A percentile compares a stretch with the other conserved stretches of the same genome.
Conservation (phyloP, 2,113 vertebrate species). For the Cervus canadensis region DNA sequence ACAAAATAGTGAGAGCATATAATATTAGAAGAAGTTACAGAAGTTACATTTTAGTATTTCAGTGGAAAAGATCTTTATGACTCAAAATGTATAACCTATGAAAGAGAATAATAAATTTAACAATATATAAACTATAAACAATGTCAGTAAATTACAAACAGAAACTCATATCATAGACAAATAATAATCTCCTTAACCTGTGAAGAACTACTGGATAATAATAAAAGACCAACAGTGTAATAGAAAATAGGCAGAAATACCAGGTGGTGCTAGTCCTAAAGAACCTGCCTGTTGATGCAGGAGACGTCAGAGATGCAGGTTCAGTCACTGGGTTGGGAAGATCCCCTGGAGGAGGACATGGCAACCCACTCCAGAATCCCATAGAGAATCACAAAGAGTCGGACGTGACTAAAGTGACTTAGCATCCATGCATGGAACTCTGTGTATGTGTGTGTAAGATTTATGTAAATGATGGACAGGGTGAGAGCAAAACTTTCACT, state of each 20-base stretch:
- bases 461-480: background rate
- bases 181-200: background rate
- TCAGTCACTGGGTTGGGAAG: background rate
- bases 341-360: background rate
- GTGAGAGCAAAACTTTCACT: background rate
- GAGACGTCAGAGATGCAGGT: background rate
- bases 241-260: background rate
- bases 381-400: background rate
- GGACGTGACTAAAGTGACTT: background rate
- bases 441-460: background rate
- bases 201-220: conserved; percentile 17
- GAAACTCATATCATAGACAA: background rate
- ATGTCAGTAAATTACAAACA: background rate
- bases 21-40: background rate
- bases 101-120: conserved; percentile 26
- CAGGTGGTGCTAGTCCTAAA: background rate
- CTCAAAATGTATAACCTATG: conserved; percentile 10
- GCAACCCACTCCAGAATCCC: background rate
- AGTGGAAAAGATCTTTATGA: background rate
- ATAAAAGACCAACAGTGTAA: background rate
- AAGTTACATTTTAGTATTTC: background rate
- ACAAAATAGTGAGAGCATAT: background rate
- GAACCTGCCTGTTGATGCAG: background rate
- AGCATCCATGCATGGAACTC: background rate
- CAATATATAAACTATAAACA: background rate